phyloP scores from a whole-genome alignment of 2,888 invertebrate species.

The Drepana falcataria region DNA sequence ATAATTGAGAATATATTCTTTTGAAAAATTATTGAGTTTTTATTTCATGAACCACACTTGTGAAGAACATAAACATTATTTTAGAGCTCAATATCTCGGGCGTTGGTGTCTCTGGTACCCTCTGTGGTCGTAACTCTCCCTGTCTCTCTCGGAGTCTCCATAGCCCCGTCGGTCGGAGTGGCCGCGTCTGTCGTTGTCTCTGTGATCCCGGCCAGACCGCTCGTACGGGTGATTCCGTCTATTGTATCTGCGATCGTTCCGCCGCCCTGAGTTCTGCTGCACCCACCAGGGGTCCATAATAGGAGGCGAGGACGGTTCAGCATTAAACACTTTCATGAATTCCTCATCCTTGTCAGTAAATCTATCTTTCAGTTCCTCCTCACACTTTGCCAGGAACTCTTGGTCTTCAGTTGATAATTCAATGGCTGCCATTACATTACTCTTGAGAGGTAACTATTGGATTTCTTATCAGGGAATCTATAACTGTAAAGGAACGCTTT shows the following conservation, averaged over 20 bases:
- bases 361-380: conserved; percentile 80
- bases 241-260: conserved; percentile 48
- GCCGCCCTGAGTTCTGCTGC: conserved; percentile 38
- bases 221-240: conserved; percentile 37
- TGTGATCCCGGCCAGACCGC: conserved; percentile 21
- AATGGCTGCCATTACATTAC: conserved; percentile 43
- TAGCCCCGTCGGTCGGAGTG: conserved; percentile 23
- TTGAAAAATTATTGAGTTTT: conserved; percentile 48
- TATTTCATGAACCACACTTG: conserved; percentile 26
- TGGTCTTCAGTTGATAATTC: conserved; percentile 76
- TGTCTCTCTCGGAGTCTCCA: too few species aligned
- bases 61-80: conserved; percentile 1
- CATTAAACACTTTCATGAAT: conserved; percentile 72
- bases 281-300: conserved; percentile 79
- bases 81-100: conserved; percentile 26
- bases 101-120: conserved; percentile 24
- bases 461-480: conserved; percentile 34
- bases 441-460: conserved; percentile 19
- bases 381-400: conserved; percentile 80
- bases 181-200: conserved; percentile 24
- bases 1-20: conserved; percentile 79
- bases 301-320: conserved; percentile 71
- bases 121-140: conserved; percentile 15
- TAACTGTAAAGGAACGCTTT: conserved; percentile 32
- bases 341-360: conserved; percentile 81